Evolutionary conservation across 2,888 invertebrate genomes (phyloP), one percentile per base, ranked within the genome.

Genomic region (Agrilus cyanescens): DNA sequence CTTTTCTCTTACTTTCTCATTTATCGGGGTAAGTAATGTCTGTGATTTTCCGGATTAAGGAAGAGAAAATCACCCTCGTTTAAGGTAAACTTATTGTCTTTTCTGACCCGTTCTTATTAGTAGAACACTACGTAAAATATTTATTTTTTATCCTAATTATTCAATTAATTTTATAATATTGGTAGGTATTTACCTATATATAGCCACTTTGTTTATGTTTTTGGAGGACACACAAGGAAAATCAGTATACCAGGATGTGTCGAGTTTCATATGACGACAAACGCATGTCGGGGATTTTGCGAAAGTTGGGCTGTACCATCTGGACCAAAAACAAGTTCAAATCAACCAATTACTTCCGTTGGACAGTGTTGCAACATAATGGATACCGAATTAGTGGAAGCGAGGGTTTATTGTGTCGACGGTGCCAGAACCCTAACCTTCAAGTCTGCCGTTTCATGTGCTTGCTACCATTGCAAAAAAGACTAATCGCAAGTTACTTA

Each of bases 301-400:
- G 82, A 85, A 58, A 89, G 88, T 3, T 88, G 84, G 77, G 83
- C 90, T 2, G 75, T 88, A 35, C 89, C 90, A 0, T 85, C 87
- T 0, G 68, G 72, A 1, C 67, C 70, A 39, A 70, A 72, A 48
- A 68, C 72, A 1, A 62, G 70, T 40, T 63, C 70, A 12, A 70
- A 68, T 32, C 67, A 67, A 51, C 68, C 66, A 5, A 62, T 68
- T 5, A 67, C 67, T 2, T 87, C 88, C 1, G 74, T 86, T 30
- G 89, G 87, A 8, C 85, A 89, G 60, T 90, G 90, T 66, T 90
- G 90, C 66, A 87, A 86, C 63, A 90, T 90, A 56, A 85, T 86
- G 80, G 86, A 88, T 56, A 82, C 88, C 0, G 86, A 87, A 68
- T 72, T 86, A 78, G 77, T 85, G 39, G 79, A 80, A 51, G 84